Conservation (phyloP, 2,888 invertebrate genomes). For the Erebia palarica region DNA sequence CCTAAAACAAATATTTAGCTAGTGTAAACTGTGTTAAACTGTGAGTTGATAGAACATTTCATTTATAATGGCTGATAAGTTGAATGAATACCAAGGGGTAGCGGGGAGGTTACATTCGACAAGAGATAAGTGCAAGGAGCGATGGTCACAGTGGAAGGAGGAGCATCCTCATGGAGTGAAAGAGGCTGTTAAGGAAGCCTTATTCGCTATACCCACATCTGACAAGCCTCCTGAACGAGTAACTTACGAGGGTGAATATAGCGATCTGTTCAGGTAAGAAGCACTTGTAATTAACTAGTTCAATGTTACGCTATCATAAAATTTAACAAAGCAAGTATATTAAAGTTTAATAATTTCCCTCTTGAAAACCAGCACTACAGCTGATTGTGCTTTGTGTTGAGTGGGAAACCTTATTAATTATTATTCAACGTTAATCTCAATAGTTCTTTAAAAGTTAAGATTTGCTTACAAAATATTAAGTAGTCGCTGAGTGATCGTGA, state of each 20-base stretch:
- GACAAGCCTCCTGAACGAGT: conserved; percentile 65
- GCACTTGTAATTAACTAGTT: too few species aligned
- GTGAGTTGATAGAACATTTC: neutral
- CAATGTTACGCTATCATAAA: too few species aligned
- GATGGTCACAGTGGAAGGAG: conserved; percentile 84
- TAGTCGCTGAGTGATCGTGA: too few species aligned
- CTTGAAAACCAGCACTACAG: too few species aligned
- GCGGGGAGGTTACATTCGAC: conserved; percentile 87
- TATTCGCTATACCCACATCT: conserved; percentile 71
- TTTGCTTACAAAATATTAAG: too few species aligned
- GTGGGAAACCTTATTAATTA: too few species aligned
- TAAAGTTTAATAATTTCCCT: too few species aligned
- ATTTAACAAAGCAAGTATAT: too few species aligned
- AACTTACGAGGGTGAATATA: conserved; percentile 68
- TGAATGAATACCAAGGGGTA: conserved; percentile 90
- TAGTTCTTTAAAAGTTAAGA: too few species aligned
- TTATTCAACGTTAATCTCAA: too few species aligned
- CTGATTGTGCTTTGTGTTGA: too few species aligned
- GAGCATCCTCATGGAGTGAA: conserved; percentile 80
- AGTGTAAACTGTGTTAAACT: neutral
- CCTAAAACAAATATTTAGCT: neutral
- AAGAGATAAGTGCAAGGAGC: conserved; percentile 85
- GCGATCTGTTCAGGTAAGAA: conserved; percentile 67
- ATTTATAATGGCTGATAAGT: conserved; percentile 86
- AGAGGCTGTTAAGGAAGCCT: conserved; percentile 72